Conservation (phyloP, 2,888 invertebrate genomes). For the Drosophila aldrichi region DNA sequence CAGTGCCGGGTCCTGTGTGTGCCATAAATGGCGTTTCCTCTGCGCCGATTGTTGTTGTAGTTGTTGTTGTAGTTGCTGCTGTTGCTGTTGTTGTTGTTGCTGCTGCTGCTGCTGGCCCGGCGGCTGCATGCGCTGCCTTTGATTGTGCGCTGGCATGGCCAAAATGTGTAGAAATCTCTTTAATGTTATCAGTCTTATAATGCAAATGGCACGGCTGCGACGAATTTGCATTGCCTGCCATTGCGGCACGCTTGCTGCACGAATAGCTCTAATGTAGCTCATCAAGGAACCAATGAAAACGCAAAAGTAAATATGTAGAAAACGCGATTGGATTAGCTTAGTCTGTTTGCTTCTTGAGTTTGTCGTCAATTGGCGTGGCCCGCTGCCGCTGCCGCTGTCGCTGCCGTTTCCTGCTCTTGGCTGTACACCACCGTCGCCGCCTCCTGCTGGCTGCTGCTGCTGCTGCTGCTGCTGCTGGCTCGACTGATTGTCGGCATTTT, state of each 20-base stretch:
- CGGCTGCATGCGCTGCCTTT: constrained; percentile 22
- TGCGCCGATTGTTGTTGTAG: constrained; percentile 34
- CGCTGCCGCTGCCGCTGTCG: constrained; percentile 13
- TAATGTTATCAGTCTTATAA: constrained; percentile 85
- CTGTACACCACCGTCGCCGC: not conserved
- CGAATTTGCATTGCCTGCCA: constrained; percentile 30
- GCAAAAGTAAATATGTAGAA: constrained; percentile 69
- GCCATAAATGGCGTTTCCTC: constrained; percentile 44
- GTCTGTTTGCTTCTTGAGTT: constrained; percentile 48
- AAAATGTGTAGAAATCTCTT: constrained; percentile 81
- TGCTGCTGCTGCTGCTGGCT: not conserved
- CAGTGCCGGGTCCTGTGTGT: constrained; percentile 44
- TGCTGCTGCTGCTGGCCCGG: constrained; percentile 21
- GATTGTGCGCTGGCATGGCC: constrained; percentile 59
- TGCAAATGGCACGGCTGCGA: constrained; percentile 79
- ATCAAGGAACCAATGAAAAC: constrained; percentile 65
- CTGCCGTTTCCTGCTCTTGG: constrained; percentile 22
- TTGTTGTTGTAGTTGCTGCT: constrained; percentile 11
- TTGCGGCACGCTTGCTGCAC: constrained; percentile 49
- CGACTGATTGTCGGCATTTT: constrained; percentile 47
- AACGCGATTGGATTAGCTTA: constrained; percentile 70
- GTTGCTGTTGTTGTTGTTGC: constrained; percentile 19
- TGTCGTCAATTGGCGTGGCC: constrained; percentile 45
- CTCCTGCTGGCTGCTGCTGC: not conserved
- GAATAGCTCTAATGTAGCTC: constrained; percentile 64